A percentile compares a stretch with the other conserved stretches of the same genome.
These are phyloP conservation scores for Nycticorax nycticorax DNA, from an alignment of 2,113 vertebrate genomes.

Conservation along the genomic window DNA sequence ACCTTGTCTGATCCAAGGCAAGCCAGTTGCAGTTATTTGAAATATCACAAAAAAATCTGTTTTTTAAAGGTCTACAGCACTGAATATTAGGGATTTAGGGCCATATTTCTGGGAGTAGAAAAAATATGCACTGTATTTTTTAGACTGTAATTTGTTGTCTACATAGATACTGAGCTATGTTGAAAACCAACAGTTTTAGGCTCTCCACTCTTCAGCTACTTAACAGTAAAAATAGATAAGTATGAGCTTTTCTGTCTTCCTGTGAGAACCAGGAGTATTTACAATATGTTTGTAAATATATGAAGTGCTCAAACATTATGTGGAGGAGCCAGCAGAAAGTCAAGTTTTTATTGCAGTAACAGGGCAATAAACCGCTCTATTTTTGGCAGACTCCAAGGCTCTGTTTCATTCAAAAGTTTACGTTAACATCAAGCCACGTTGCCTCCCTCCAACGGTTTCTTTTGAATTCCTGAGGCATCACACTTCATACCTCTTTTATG, in stretches of 20 bases:
- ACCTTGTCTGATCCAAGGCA: not conserved
- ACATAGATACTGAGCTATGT: not conserved
- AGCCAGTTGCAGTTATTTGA: not conserved
- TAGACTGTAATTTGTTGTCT: not conserved
- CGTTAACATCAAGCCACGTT: not conserved
- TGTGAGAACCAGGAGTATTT: not conserved
- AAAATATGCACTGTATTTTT: not conserved
- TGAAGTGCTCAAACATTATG: not conserved
- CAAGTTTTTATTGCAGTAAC: not conserved
- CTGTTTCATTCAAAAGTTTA: not conserved
- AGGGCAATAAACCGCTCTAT: not conserved
- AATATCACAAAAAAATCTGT: not conserved
- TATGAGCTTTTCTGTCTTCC: not conserved
- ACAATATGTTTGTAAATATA: not conserved
- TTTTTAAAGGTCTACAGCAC: not conserved
- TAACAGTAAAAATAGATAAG: not conserved
- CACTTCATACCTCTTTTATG: not conserved
- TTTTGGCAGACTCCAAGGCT: not conserved
- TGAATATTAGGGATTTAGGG: not conserved
- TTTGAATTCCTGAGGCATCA: constrained; percentile 20
- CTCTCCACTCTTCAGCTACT: not conserved
- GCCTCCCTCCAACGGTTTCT: not conserved
- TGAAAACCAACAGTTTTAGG: not conserved
- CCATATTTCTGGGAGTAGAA: not conserved
- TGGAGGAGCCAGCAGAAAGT: not conserved